phyloP scores from a whole-genome alignment of 2,797 vertebrate species.

The Cryptoprocta ferox region DNA sequence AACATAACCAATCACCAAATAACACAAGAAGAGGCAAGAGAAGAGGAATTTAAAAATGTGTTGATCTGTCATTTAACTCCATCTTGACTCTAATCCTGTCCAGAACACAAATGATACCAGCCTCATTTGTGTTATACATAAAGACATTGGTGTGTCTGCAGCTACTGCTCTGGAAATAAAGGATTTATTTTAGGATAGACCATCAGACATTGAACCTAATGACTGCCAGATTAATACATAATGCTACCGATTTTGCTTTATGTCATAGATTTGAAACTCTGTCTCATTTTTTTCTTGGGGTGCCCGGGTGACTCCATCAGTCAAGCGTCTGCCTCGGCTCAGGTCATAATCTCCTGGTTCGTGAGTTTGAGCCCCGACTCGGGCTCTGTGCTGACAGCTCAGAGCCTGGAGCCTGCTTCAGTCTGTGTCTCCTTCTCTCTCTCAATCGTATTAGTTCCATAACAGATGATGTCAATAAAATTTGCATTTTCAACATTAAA shows the following conservation, averaged over 20 bases:
- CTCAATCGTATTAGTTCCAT: not conserved
- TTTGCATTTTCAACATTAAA: not conserved
- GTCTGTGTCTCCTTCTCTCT: not conserved
- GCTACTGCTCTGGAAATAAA: not conserved
- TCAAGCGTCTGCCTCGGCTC: too few relatives aligned
- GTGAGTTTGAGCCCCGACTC: too few relatives aligned
- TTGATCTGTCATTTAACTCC: not conserved
- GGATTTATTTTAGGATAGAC: not conserved
- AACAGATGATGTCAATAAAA: not conserved
- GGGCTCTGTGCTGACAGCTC: too few relatives aligned
- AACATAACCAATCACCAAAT: not conserved
- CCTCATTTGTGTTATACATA: not conserved
- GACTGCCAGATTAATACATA: not conserved
- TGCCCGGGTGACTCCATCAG: too few relatives aligned
- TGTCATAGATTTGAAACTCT: not conserved
- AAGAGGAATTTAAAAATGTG: not conserved
- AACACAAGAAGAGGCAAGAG: not conserved
- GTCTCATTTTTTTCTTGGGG: not conserved
- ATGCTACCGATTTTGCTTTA: not conserved
- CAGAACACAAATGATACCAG: not conserved
- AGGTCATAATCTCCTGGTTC: too few relatives aligned
- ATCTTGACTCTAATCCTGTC: not conserved
- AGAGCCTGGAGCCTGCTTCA: too few relatives aligned
- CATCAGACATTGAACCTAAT: not conserved
- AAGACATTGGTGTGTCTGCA: not conserved